Evolutionary conservation across 2,888 invertebrate species (phyloP).

Genomic region (Rhopalosiphum nymphaeae): DNA sequence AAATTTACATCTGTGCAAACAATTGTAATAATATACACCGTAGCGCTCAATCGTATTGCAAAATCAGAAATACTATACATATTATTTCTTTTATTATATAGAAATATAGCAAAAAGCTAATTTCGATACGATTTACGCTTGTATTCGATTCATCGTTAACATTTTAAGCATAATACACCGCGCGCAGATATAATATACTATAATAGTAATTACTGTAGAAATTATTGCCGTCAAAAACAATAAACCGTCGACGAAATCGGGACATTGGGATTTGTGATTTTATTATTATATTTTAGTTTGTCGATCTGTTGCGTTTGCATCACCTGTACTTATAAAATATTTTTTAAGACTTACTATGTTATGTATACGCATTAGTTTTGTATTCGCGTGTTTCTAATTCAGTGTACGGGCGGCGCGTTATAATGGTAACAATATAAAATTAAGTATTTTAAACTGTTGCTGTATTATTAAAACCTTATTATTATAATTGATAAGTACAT

Average conservation of each 20-base stretch:
- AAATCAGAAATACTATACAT: not conserved
- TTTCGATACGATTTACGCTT: not conserved
- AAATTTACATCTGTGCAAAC: slow-evolving; percentile 36
- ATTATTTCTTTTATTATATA: no score
- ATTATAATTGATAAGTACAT: slow-evolving; percentile 1
- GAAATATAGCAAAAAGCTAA: not conserved
- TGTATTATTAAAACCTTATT: not conserved
- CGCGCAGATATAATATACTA: not conserved
- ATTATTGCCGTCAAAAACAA: not conserved
- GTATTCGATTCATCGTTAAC: not conserved
- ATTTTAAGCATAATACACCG: not conserved
- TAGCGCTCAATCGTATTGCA: not conserved
- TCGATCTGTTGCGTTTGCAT: not conserved
- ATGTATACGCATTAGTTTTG: not conserved
- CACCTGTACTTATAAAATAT: not conserved
- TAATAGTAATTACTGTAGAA: not conserved
- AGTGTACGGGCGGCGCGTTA: not conserved
- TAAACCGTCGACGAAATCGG: not conserved
- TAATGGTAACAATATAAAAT: not conserved
- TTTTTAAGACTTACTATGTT: not conserved
- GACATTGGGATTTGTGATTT: not conserved
- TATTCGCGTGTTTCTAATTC: not conserved
- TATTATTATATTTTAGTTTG: not conserved
- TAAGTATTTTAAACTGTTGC: not conserved
- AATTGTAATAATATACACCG: slow-evolving; percentile 24